These are phyloP conservation scores for Gulo gulo DNA, from an alignment of 2,113 vertebrate species.

Conservation along the genomic window DNA sequence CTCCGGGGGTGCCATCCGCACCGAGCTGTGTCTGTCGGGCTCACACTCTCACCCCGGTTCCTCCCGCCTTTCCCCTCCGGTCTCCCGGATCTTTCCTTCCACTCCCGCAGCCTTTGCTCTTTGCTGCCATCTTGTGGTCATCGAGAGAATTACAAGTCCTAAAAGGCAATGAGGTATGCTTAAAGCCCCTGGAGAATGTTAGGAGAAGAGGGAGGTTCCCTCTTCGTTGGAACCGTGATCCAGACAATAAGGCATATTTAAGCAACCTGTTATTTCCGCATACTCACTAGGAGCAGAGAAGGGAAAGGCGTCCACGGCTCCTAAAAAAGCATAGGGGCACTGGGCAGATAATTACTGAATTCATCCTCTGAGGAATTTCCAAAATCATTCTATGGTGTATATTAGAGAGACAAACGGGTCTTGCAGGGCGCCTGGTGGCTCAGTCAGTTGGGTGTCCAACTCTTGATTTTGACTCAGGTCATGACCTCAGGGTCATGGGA, in stretches of 20 bases:
- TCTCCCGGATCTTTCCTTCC: background rate
- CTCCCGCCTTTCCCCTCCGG: background rate
- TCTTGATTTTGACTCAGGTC: background rate
- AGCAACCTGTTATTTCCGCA: too few species aligned
- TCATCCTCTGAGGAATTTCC: background rate
- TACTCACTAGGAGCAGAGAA: background rate
- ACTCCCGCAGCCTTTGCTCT: background rate
- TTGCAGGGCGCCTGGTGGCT: background rate
- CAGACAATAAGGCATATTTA: background rate
- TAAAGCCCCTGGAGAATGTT: background rate
- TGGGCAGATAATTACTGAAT: background rate
- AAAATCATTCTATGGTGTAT: background rate
- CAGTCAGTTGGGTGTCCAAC: background rate
- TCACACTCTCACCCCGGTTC: rapidly evolving
- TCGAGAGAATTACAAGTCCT: background rate
- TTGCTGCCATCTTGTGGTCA: background rate
- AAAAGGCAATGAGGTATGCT: background rate
- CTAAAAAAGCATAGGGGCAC: background rate
- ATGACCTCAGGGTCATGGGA: background rate
- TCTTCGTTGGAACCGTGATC: background rate
- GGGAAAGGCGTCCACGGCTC: background rate
- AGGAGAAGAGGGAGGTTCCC: background rate
- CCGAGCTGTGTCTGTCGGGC: rapidly evolving
- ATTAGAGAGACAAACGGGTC: background rate
- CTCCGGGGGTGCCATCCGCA: rapidly evolving